phyloP scores from a whole-genome alignment of 92 coral and sea anemone genomes.

The Epizoanthus fatuus region DNA sequence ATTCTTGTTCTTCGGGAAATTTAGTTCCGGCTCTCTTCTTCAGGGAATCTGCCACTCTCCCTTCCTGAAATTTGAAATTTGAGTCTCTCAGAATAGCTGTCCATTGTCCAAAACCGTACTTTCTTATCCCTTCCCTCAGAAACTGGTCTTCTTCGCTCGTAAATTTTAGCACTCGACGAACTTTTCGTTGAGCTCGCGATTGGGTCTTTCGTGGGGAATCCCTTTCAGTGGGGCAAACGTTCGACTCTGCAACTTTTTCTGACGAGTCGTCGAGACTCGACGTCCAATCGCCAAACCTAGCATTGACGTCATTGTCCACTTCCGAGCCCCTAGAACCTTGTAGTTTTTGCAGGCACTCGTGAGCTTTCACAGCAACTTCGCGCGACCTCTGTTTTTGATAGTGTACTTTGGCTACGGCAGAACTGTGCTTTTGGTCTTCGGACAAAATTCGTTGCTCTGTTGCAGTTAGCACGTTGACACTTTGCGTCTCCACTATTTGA shows the following conservation, averaged over 20 bases:
- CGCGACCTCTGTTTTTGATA: conserved; percentile 47
- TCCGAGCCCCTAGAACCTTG: too few relatives aligned
- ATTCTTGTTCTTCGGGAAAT: conserved; percentile 33
- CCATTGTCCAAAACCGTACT: conserved; percentile 67
- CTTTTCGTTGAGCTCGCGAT: too few relatives aligned
- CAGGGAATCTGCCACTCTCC: conserved; percentile 36
- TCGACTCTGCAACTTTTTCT: too few relatives aligned
- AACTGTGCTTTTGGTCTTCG: too few relatives aligned
- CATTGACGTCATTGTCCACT: too few relatives aligned
- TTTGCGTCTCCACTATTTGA: conserved; percentile 57
- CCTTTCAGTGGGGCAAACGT: too few relatives aligned
- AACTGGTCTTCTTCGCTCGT: too few relatives aligned
- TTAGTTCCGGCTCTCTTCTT: conserved; percentile 41
- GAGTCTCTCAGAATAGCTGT: conserved; percentile 56
- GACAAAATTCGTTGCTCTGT: conserved; percentile 48
- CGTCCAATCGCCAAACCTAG: too few relatives aligned
- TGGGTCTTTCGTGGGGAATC: too few relatives aligned
- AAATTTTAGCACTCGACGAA: too few relatives aligned
- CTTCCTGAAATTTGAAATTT: conserved; percentile 48
- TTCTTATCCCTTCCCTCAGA: too few relatives aligned
- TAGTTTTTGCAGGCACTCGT: conserved; percentile 53
- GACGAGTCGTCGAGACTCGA: too few relatives aligned
- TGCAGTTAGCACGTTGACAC: conserved; percentile 19
- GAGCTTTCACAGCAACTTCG: conserved; percentile 53
- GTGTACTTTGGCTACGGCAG: conserved; percentile 64